A percentile compares a stretch with the other conserved stretches of the same genome.
Conservation (phyloP, 2,113 vertebrate species). For the Anthoscopus minutus region DNA sequence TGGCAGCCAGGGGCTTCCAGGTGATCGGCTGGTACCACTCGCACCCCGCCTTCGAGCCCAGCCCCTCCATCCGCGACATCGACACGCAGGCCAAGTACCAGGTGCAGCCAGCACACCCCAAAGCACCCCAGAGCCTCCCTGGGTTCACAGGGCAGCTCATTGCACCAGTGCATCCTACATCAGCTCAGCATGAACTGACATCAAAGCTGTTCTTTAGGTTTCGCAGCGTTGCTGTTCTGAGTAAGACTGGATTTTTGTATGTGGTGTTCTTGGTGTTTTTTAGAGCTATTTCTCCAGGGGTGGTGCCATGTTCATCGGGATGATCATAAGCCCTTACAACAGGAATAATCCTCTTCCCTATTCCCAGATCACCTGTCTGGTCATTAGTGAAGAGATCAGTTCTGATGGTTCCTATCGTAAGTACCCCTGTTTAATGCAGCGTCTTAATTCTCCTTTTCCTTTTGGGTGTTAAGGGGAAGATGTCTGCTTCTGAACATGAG, state of each 20-base stretch:
- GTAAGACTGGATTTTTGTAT: background rate
- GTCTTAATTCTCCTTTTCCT: background rate
- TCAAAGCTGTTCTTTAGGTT: background rate
- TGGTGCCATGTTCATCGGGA: conserved; percentile 93
- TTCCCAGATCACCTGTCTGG: conserved; percentile 91
- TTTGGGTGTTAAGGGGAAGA: background rate
- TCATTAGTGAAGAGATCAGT: conserved; percentile 86
- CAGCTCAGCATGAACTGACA: background rate
- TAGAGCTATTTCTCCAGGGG: conserved; percentile 97
- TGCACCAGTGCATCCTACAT: fast-evolving
- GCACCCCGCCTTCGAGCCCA: conserved; percentile 92
- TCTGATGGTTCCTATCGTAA: conserved; percentile 82
- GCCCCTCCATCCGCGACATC: conserved; percentile 92
- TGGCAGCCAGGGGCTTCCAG: conserved; percentile 80
- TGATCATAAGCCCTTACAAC: conserved; percentile 98
- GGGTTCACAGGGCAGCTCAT: too few species aligned
- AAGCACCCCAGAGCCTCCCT: fast-evolving
- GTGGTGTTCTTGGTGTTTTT: background rate
- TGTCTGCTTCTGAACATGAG: background rate
- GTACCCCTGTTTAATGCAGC: conserved; percentile 31
- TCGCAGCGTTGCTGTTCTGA: background rate
- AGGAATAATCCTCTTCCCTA: conserved; percentile 86
- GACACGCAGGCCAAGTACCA: conserved; percentile 97
- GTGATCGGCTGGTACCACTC: conserved; percentile 98
- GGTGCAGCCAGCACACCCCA: conserved; percentile 58